A percentile compares a stretch with the other conserved stretches of the same genome.
phyloP scores from a whole-genome alignment of 2,797 vertebrate species.

The Taenioides sp. region DNA sequence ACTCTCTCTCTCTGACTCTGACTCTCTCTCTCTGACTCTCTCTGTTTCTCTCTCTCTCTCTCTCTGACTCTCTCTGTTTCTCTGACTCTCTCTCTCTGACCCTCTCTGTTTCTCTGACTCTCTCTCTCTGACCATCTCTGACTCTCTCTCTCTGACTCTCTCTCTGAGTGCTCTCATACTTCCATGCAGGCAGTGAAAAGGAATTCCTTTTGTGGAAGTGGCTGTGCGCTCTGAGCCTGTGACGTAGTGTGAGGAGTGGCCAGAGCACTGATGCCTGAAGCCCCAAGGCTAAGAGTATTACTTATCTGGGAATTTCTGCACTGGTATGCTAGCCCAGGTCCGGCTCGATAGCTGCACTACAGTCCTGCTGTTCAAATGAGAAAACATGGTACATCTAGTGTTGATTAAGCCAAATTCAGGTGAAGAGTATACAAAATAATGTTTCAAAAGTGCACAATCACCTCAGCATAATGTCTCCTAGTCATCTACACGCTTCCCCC shows the following conservation, averaged over 20 bases:
- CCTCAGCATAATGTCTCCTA: neutral
- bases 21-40: too few species aligned
- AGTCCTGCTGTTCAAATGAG: constrained; percentile 24
- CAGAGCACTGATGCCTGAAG: constrained; percentile 64
- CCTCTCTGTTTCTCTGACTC: too few species aligned
- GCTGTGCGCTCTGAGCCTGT: constrained; percentile 62
- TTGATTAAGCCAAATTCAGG: neutral
- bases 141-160: constrained; percentile 28
- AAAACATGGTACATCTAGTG: neutral
- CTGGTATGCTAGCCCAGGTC: constrained; percentile 71
- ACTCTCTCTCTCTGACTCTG: too few species aligned
- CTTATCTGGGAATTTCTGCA: constrained; percentile 83
- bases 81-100: too few species aligned
- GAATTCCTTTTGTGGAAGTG: constrained; percentile 87
- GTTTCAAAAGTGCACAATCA: neutral
- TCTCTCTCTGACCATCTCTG: neutral
- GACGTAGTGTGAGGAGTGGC: constrained; percentile 70
- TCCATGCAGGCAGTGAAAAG: constrained; percentile 72
- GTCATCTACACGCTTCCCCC: neutral
- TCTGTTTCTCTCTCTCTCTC: too few species aligned
- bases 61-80: too few species aligned
- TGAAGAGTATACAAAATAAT: constrained; percentile 13
- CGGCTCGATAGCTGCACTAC: constrained; percentile 51
- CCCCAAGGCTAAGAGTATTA: constrained; percentile 72
- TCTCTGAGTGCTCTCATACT: constrained; percentile 45